A percentile compares a stretch with the other conserved stretches of the same genome.
Evolutionary conservation across 2,888 invertebrate species (phyloP).

Genomic region (Zootermopsis nevadensis): DNA sequence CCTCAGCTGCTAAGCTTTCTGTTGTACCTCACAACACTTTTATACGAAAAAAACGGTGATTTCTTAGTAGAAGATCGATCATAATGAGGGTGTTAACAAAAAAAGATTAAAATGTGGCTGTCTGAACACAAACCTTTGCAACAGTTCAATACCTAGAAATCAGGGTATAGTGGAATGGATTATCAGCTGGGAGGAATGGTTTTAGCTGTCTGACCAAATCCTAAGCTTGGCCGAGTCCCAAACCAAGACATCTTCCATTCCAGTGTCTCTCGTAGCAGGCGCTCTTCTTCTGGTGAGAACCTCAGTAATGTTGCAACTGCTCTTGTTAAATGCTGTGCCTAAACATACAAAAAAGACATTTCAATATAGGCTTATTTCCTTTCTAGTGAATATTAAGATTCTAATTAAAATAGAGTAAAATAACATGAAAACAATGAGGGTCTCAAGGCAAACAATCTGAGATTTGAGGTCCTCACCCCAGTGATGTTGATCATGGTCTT

Average conservation of each 20-base stretch:
- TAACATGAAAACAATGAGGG: too few species aligned
- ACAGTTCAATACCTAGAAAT: not conserved
- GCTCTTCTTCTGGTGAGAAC: conserved; percentile 88
- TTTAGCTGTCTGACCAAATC: conserved; percentile 67
- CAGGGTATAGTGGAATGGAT: not conserved
- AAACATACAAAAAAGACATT: conserved; percentile 57
- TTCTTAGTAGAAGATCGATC: not conserved
- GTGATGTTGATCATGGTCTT: too few species aligned
- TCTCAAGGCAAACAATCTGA: too few species aligned
- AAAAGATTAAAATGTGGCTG: not conserved
- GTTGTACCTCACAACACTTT: not conserved
- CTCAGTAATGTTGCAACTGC: conserved; percentile 87
- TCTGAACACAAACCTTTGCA: not conserved
- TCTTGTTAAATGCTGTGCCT: conserved; percentile 89
- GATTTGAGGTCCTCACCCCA: too few species aligned
- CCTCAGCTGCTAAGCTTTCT: not conserved
- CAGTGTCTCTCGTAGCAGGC: conserved; percentile 81
- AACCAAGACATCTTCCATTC: conserved; percentile 83
- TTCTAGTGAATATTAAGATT: too few species aligned
- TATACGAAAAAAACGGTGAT: not conserved
- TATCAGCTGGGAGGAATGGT: conserved; percentile 72
- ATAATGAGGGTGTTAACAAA: not conserved
- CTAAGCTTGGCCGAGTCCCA: conserved; percentile 67
- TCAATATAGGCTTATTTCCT: not conserved
- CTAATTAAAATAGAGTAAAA: too few species aligned